A percentile compares a stretch with the other conserved stretches of the same genome.
phyloP scores from a whole-genome alignment of 2,888 invertebrate species.

The Syritta pipiens region DNA sequence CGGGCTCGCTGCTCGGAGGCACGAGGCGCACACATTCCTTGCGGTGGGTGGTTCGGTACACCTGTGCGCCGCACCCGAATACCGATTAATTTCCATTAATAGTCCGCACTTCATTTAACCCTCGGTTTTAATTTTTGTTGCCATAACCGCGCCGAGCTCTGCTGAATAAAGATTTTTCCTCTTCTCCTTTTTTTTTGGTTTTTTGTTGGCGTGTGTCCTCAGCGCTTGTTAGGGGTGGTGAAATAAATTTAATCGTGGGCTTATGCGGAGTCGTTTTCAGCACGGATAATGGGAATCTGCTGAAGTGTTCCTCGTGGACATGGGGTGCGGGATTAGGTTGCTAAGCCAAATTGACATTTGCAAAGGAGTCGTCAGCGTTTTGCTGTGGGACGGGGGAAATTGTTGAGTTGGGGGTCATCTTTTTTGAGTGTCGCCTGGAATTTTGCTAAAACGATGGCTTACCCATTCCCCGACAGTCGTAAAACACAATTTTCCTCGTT shows the following conservation, averaged over 20 bases:
- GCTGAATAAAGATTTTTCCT: slow-evolving; percentile 37
- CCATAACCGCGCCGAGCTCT: slow-evolving; percentile 33
- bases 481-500: too few relatives aligned
- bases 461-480: too few relatives aligned
- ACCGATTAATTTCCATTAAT: slow-evolving; percentile 64
- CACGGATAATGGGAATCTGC: slow-evolving; percentile 4
- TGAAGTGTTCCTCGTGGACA: background rate
- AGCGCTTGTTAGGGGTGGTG: slow-evolving; percentile 3
- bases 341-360: background rate
- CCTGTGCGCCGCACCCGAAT: slow-evolving; percentile 29
- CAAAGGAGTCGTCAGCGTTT: too few relatives aligned
- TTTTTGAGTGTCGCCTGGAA: too few relatives aligned
- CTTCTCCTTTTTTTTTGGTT: background rate
- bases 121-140: slow-evolving; percentile 53
- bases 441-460: too few relatives aligned
- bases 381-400: too few relatives aligned
- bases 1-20: background rate
- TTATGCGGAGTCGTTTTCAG: slow-evolving; percentile 19
- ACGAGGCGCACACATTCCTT: background rate
- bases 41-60: slow-evolving; percentile 8
- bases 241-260: slow-evolving; percentile 54
- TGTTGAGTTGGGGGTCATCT: too few relatives aligned
- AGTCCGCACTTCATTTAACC: slow-evolving; percentile 63
- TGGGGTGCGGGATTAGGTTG: too few relatives aligned
- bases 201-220: background rate